A percentile compares a stretch with the other conserved stretches of the same genome.
Evolutionary conservation across 2,113 vertebrate species (phyloP).

Genomic region (Chlamydotis undulata): DNA sequence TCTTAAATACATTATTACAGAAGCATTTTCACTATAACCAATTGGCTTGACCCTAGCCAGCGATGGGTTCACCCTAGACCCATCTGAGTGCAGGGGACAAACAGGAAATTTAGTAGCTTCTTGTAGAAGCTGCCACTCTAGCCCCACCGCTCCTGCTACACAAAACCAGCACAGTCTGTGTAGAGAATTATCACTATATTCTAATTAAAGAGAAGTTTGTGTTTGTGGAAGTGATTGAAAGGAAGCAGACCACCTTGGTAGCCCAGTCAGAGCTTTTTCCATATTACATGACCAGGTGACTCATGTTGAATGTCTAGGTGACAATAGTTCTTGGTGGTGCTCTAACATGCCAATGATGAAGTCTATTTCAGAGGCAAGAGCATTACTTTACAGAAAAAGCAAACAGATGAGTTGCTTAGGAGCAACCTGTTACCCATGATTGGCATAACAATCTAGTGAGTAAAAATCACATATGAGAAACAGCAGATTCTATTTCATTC

Average conservation of each 20-base stretch:
- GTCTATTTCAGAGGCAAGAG: not conserved
- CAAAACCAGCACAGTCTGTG: not conserved
- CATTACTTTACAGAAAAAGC: not conserved
- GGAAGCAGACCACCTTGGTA: not conserved
- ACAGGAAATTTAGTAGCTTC: too few species aligned
- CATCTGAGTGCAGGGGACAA: too few species aligned
- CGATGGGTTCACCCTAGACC: too few species aligned
- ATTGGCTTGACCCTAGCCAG: too few species aligned
- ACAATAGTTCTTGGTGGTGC: not conserved
- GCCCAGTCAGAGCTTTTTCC: not conserved
- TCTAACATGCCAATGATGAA: not conserved
- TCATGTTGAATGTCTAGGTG: not conserved
- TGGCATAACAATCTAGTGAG: not conserved
- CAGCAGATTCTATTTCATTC: not conserved
- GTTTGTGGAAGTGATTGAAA: not conserved
- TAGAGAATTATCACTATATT: not conserved
- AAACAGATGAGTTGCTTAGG: not conserved
- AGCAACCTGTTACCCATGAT: not conserved
- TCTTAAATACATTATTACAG: too few species aligned
- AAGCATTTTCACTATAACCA: too few species aligned
- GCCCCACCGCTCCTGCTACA: too few species aligned
- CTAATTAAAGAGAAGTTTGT: not conserved
- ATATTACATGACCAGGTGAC: not conserved
- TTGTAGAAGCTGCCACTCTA: too few species aligned
- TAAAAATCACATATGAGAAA: not conserved